Evolutionary conservation across 1,140 invertebrate genomes (phyloP), one percentile per base, ranked within the genome.

Genomic region (Phymorhynchus buccinoides): DNA sequence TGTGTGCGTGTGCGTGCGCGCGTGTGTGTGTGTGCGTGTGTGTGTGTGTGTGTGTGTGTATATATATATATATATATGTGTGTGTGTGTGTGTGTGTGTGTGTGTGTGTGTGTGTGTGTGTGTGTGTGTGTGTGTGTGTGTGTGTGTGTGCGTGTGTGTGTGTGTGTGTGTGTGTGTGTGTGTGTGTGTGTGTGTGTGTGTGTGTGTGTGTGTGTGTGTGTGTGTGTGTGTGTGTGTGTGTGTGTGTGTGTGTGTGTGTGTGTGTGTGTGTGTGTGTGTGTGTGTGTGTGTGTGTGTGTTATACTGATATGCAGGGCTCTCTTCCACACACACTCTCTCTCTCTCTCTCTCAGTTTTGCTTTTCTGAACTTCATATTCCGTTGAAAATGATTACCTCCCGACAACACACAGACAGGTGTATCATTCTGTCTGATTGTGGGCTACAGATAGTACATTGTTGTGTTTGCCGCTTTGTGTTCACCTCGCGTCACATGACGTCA

Each of bases 31-130:
- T 68, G 82, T 44, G 66, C 30, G 62, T 73, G 66, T 68, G 22
- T 39, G 41, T 73, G 41, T 66, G 35, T 83, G 41, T 73, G 35
- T 66, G 48, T 81, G 6, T 56, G 37, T 66, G 16, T 62, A 37
- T 35, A 30, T 62, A 27, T 62, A 30, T 39, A 1, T 62, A 32
- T 62, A 37, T 56, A 37, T 35, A 14, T 62, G 48, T 27, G 48
- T 66, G 48, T 16, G 48, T 81, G 56, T 66, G 80, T 81, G 80
- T 62, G 56, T 62, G 35, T 62, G 80, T 56, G 62, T 68, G 62
- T 62, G 44, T 56, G 35, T 56, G 44, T 37, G n/a, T 30, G 52
- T 37, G 30, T 68, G 62, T 39, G 62, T 32, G 0, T 22, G 16
- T 41, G 44, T 80, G 79, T 56, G 35, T 80, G 44, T 16, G 42